Evolutionary conservation across 2,113 vertebrate genomes (phyloP).

Genomic region (Bambusicola thoracicus): DNA sequence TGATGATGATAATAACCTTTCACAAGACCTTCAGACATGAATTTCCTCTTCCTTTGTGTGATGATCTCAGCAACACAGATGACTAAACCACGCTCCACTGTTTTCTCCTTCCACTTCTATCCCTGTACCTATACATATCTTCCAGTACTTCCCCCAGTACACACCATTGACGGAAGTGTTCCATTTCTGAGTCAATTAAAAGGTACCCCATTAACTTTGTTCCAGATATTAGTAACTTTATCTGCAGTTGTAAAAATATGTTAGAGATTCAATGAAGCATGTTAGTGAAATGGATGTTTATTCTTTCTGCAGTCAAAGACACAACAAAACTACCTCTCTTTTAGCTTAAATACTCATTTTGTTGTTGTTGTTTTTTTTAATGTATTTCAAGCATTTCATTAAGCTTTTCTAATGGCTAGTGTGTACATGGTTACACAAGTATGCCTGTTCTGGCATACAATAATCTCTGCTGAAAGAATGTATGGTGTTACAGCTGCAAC

Average conservation of each 20-base stretch:
- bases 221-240: conserved; percentile 85
- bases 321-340: background rate
- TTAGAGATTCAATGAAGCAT: background rate
- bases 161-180: conserved; percentile 66
- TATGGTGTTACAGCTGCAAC: background rate
- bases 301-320: background rate
- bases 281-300: background rate
- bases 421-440: background rate
- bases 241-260: conserved; percentile 44
- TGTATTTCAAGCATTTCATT: background rate
- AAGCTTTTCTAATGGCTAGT: background rate
- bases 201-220: conserved; percentile 74
- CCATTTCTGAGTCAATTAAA: conserved; percentile 69
- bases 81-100: background rate
- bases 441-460: background rate
- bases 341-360: background rate
- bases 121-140: rapidly evolving
- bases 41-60: background rate
- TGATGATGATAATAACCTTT: background rate
- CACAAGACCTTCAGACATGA: background rate
- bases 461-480: background rate
- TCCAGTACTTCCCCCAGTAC: background rate
- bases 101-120: background rate
- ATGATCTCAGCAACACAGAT: background rate
- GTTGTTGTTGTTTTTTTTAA: too few species aligned